A percentile compares a stretch with the other conserved stretches of the same genome.
These are phyloP conservation scores for Antennarius maculatus DNA, from an alignment of 2,797 vertebrate species.

Conservation along the genomic window DNA sequence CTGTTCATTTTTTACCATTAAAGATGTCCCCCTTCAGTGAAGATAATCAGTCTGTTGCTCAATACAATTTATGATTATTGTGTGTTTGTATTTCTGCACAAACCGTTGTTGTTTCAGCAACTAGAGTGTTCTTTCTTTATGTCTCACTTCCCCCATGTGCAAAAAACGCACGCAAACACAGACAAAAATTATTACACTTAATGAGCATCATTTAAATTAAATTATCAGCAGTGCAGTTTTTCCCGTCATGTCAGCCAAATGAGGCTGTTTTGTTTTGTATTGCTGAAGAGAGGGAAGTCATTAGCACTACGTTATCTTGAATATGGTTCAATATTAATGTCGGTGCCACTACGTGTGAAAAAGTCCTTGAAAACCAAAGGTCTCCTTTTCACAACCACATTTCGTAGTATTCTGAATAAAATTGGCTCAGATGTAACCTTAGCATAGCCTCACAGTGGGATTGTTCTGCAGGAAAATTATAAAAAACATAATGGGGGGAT, in stretches of 20 bases:
- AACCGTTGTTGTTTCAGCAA: no score
- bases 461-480: no score
- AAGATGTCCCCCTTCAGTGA: background rate
- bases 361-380: no score
- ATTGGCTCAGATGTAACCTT: no score
- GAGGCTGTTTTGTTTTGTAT: background rate
- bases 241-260: background rate
- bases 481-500: no score
- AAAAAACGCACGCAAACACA: background rate
- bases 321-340: background rate
- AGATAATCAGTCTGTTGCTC: background rate
- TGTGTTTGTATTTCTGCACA: no score
- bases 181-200: background rate
- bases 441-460: no score
- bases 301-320: background rate
- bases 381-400: no score
- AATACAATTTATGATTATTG: constrained; percentile 22
- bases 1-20: background rate
- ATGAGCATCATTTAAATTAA: constrained; percentile 2
- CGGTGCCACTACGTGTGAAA: no score
- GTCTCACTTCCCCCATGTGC: no score
- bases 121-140: no score
- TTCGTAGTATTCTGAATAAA: no score
- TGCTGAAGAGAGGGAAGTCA: background rate
- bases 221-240: constrained; percentile 1